Percentiles rank a stretch among this genome's conserved stretches.
Conservation (phyloP, 2,797 vertebrate genomes). For the Nyctibius grandis region DNA sequence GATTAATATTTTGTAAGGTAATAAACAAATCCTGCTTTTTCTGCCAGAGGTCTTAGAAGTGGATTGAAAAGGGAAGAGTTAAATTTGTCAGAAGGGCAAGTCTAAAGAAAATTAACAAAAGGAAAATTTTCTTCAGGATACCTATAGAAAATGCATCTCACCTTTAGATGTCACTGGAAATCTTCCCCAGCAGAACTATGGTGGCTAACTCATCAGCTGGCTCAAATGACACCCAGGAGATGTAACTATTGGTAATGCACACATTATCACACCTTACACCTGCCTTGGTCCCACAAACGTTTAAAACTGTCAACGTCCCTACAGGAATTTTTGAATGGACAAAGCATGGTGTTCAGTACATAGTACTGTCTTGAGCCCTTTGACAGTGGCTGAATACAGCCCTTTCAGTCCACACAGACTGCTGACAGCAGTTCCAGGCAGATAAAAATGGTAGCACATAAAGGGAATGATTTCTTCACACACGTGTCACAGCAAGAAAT, state of each 20-base stretch:
- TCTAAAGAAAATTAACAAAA: neutral
- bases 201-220: neutral
- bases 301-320: neutral
- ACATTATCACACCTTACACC: neutral
- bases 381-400: neutral
- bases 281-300: neutral
- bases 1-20: neutral
- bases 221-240: neutral
- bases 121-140: neutral
- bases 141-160: neutral
- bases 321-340: neutral
- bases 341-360: neutral
- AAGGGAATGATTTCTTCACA: neutral
- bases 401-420: neutral
- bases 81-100: neutral
- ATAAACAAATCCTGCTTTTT: neutral
- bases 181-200: neutral
- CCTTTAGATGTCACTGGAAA: neutral
- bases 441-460: neutral
- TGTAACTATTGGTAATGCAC: neutral
- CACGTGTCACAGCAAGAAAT: accelerated
- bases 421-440: neutral
- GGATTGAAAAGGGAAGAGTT: neutral
- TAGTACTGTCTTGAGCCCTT: neutral
- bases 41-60: neutral